These are phyloP conservation scores for Drosophila setosimentum DNA, from an alignment of 2,888 invertebrate species.

Conservation along the genomic window DNA sequence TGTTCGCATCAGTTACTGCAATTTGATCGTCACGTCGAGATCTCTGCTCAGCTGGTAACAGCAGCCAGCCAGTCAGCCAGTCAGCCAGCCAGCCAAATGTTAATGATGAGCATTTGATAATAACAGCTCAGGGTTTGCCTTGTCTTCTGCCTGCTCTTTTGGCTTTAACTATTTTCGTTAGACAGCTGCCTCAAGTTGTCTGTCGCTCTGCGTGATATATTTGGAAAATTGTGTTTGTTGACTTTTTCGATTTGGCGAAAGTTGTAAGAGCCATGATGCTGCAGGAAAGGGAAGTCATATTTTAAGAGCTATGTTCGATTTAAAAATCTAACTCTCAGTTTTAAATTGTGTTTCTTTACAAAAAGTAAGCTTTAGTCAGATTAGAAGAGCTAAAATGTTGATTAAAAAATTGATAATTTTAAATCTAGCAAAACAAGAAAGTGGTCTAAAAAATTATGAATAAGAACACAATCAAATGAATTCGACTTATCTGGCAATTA, in stretches of 20 bases:
- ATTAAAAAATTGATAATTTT: neutral
- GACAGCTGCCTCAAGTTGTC: constrained; percentile 58
- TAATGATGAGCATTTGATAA: constrained; percentile 78
- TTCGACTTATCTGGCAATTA: neutral
- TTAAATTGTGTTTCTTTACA: neutral
- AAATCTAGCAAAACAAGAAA: neutral
- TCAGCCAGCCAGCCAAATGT: constrained; percentile 52
- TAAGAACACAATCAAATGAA: neutral
- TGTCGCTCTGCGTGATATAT: constrained; percentile 38
- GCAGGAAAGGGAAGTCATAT: constrained; percentile 36
- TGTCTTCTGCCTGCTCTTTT: constrained; percentile 14
- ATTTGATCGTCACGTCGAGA: constrained; percentile 74
- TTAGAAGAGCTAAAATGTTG: neutral
- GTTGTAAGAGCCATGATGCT: constrained; percentile 43
- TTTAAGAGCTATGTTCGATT: neutral
- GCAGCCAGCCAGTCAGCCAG: constrained; percentile 27
- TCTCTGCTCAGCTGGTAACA: constrained; percentile 47
- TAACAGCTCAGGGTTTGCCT: constrained; percentile 40
- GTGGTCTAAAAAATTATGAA: neutral
- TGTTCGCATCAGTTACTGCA: constrained; percentile 46
- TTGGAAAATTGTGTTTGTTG: constrained; percentile 58
- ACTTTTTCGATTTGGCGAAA: constrained; percentile 63
- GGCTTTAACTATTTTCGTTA: constrained; percentile 34
- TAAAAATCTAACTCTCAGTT: neutral
- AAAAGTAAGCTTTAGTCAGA: too few species aligned